Percentiles rank a stretch among this genome's conserved stretches.
Evolutionary conservation across 2,113 vertebrate genomes (phyloP).

Genomic region (Lasiurus cinereus): DNA sequence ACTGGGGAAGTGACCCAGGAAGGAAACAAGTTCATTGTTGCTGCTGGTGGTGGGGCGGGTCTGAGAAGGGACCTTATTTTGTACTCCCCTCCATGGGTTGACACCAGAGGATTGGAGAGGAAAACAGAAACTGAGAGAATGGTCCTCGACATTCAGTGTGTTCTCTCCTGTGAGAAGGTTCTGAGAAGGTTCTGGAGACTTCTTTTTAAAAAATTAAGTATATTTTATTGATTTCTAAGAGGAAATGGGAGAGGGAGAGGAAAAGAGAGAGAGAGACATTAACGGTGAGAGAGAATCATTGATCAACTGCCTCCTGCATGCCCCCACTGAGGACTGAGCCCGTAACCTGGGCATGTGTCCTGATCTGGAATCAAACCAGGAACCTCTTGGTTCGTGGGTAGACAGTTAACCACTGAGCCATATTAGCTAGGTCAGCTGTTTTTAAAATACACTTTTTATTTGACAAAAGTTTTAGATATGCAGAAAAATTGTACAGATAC

Average conservation of each 20-base stretch:
- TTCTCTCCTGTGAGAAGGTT: background rate
- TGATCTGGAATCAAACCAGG: too few relatives aligned
- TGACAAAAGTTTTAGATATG: background rate
- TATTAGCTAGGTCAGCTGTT: background rate
- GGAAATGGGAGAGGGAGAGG: too few relatives aligned
- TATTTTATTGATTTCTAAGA: too few relatives aligned
- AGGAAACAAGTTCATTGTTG: background rate
- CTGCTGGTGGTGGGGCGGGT: background rate
- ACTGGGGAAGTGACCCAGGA: background rate
- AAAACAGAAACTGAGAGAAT: background rate
- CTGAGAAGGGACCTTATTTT: background rate
- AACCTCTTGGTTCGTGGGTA: too few relatives aligned
- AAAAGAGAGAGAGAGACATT: too few relatives aligned
- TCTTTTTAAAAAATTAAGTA: background rate
- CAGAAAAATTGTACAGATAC: background rate
- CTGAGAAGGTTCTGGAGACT: background rate
- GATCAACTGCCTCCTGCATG: too few relatives aligned
- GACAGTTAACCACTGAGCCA: too few relatives aligned
- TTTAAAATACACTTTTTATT: constrained; percentile 47
- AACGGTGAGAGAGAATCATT: too few relatives aligned
- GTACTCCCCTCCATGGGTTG: background rate
- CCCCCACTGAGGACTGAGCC: too few relatives aligned
- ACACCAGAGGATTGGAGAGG: background rate
- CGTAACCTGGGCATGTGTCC: too few relatives aligned
- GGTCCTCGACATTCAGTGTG: background rate